phyloP scores from a whole-genome alignment of 1,140 invertebrate genomes.

The Rhyacophila brunnea region DNA sequence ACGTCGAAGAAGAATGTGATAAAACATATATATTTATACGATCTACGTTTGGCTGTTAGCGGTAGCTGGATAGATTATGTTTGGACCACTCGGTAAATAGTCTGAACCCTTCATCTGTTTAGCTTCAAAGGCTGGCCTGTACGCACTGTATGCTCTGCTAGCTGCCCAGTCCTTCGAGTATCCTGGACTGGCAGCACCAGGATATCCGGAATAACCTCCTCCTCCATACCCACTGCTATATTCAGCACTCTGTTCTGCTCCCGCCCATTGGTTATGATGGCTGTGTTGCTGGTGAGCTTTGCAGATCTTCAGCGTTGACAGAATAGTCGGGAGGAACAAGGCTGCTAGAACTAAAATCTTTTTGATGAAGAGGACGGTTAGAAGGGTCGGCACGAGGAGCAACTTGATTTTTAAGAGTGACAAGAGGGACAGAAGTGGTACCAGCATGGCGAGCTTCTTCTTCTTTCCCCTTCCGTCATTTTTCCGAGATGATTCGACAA shows the following conservation, averaged over 20 bases:
- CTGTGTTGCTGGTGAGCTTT: slow-evolving; percentile 48
- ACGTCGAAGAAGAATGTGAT: too few relatives aligned
- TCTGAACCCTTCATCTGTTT: background rate
- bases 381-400: slow-evolving; percentile 60
- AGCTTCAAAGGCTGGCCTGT: slow-evolving; percentile 35
- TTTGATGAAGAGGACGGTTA: slow-evolving; percentile 67
- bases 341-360: slow-evolving; percentile 65
- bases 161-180: slow-evolving; percentile 52
- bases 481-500: background rate
- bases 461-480: slow-evolving; percentile 51
- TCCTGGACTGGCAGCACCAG: slow-evolving; percentile 20
- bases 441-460: slow-evolving; percentile 61
- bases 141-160: slow-evolving; percentile 45
- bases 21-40: too few relatives aligned
- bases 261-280: slow-evolving; percentile 6
- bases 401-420: slow-evolving; percentile 64
- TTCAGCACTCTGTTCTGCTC: slow-evolving; percentile 5
- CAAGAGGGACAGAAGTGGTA: slow-evolving; percentile 61
- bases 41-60: background rate
- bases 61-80: background rate
- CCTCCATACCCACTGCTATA: slow-evolving; percentile 19
- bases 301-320: slow-evolving; percentile 63
- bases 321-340: slow-evolving; percentile 59
- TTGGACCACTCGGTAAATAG: background rate
- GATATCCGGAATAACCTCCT: slow-evolving; percentile 8